A percentile compares a stretch with the other conserved stretches of the same genome.
Evolutionary conservation across 2,888 invertebrate species (phyloP).

Genomic region (Phalangium opilio): DNA sequence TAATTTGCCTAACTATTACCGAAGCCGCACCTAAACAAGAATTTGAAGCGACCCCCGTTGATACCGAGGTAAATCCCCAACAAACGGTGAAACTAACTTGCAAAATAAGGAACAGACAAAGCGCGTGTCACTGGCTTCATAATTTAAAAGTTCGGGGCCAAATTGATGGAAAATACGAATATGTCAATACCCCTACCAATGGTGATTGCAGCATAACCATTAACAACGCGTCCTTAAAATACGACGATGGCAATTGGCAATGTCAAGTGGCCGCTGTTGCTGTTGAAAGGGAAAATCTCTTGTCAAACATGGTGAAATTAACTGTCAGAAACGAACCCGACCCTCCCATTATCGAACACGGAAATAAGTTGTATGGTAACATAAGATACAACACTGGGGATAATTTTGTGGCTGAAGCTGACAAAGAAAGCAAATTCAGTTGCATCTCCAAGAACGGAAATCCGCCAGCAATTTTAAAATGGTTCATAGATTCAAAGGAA

Average conservation of each 20-base stretch:
- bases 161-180: conserved; percentile 18
- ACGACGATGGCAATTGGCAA: conserved; percentile 81
- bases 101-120: conserved; percentile 68
- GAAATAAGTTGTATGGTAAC: no score
- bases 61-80: conserved; percentile 15
- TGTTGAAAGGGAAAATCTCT: conserved; percentile 13
- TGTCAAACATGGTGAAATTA: conserved; percentile 16
- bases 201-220: conserved; percentile 71
- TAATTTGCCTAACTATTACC: no score
- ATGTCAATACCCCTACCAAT: conserved; percentile 17
- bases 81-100: conserved; percentile 42
- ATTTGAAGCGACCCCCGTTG: conserved; percentile 13
- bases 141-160: conserved; percentile 48
- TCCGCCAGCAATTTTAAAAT: conserved; percentile 65
- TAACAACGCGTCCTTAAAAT: conserved; percentile 61
- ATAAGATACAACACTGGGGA: no score
- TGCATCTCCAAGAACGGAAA: conserved; percentile 78
- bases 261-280: conserved; percentile 56
- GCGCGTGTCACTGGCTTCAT: conserved; percentile 83
- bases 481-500: conserved; percentile 42
- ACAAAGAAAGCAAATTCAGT: neutral
- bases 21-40: conserved; percentile 11
- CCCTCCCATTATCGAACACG: no score
- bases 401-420: neutral
- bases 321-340: conserved; percentile 11